phyloP scores from a whole-genome alignment of 2,888 invertebrate genomes.

The Nemapogon koenigi region DNA sequence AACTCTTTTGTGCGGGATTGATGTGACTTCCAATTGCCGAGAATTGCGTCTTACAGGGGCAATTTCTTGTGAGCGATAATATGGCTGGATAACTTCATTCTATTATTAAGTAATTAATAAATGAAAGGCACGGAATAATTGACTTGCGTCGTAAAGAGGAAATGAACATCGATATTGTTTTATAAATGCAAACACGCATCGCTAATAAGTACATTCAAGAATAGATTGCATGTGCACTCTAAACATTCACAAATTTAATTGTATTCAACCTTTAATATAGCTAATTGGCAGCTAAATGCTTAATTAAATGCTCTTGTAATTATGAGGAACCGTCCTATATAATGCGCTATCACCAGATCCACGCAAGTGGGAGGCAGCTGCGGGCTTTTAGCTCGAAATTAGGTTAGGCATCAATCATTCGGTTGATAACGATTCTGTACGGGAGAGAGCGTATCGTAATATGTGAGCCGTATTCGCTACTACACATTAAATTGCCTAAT shows the following conservation, averaged over 20 bases:
- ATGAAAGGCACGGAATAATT: too few species aligned
- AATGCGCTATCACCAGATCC: conserved; percentile 6
- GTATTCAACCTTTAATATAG: neutral
- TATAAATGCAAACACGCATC: too few species aligned
- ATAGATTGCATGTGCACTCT: neutral
- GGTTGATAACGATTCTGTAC: conserved; percentile 24
- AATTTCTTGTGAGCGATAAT: too few species aligned
- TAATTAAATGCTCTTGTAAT: conserved; percentile 2
- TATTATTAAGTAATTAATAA: too few species aligned
- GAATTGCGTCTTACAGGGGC: too few species aligned
- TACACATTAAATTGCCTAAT: too few species aligned
- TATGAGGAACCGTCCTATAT: conserved; percentile 12
- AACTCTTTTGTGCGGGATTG: conserved; percentile 23
- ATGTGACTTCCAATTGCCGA: conserved; percentile 18
- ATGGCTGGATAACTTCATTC: too few species aligned
- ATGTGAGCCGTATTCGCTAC: conserved; percentile 5
- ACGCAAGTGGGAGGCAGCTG: conserved; percentile 23
- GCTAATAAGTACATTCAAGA: neutral
- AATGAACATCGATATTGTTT: too few species aligned
- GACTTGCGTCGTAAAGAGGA: too few species aligned
- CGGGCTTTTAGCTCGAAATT: conserved; percentile 21
- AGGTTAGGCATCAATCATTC: conserved; percentile 31
- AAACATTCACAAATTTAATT: neutral
- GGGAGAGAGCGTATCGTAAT: conserved; percentile 11
- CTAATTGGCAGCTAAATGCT: conserved; percentile 6